Percentiles rank a stretch among this genome's conserved stretches.
Conservation (phyloP, 2,888 invertebrate species). For the Melitaea athalia region DNA sequence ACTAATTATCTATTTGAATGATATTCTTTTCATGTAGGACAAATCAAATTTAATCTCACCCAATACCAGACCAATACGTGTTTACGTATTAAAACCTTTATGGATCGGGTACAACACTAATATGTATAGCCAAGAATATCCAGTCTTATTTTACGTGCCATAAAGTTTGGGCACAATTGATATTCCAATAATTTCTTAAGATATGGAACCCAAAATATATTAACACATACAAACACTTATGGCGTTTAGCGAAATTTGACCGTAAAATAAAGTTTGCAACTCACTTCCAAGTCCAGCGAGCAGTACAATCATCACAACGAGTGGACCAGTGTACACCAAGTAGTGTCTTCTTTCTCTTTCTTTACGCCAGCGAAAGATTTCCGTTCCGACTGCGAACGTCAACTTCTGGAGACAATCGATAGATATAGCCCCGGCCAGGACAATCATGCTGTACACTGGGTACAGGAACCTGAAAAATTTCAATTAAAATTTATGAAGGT, state of each 20-base stretch:
- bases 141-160: too few relatives aligned
- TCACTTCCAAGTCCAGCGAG: constrained; percentile 79
- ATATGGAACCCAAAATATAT: background rate
- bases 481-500: background rate
- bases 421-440: constrained; percentile 89
- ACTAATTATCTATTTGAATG: too few relatives aligned
- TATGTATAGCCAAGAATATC: too few relatives aligned
- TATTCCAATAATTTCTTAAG: too few relatives aligned
- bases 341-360: constrained; percentile 83
- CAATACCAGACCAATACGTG: too few relatives aligned
- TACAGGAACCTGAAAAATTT: constrained; percentile 90
- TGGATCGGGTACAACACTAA: too few relatives aligned
- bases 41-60: too few relatives aligned
- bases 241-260: too few relatives aligned
- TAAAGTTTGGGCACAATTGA: too few relatives aligned
- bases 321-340: constrained; percentile 87
- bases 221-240: background rate
- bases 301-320: constrained; percentile 85
- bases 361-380: constrained; percentile 60
- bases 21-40: too few relatives aligned
- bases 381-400: constrained; percentile 63
- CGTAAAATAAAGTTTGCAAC: constrained; percentile 35
- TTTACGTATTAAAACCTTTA: too few relatives aligned
- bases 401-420: constrained; percentile 91
- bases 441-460: constrained; percentile 96